Base-by-base conservation (phyloP, 2,113 vertebrate species). In the Petroica traversi region DNA sequence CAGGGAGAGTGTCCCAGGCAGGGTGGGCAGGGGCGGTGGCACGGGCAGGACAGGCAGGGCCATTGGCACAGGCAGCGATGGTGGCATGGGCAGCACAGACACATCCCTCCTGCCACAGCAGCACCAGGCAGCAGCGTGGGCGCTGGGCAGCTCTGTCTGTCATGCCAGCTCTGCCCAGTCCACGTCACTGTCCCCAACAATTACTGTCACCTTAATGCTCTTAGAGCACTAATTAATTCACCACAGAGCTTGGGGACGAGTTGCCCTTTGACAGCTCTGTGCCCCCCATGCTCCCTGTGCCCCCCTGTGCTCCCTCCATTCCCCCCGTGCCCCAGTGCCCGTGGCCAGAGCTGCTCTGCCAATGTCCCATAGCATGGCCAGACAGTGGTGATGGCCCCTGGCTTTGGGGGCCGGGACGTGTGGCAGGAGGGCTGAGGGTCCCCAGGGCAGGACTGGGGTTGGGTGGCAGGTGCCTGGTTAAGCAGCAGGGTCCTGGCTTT, bases 301-400 rank as follows among this genome's bases (percentile, higher is more conserved):
- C 23, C 40, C 24, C 24, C 14, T 0, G 1, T 52, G 54, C 38
- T 25, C 51, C 26, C 45, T 6, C 25, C 3, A 18, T 25, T 31
- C 12, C 51, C 23, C 28, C 25, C 1, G 7, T 31, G 29, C 33
- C 66, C 23, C 51, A 5, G 20, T 19, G 23, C 45, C 43, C 2
- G 4, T 23, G 36, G 33, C 28, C 24, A 8, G 45, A 45, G 45
- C 61, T 29, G 29, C 68, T 52, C n/a, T 45, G n/a, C 23, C 40
- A 6, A 12, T 25, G 77, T 45, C n/a, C 38, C 68, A 0, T 7
- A 22, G 40, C 68, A 38, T 1, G 2, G 52, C 51, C 38, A 40
- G 38, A 28, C 36, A 19, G 5, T 13, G 49, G 9, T 6, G 15
- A 9, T 29, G n/a, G 52, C 8, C 38, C 14, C 45, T 2, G 38